Percentiles rank a stretch among this genome's conserved stretches.
These are phyloP conservation scores for Eutrigla gurnardus DNA, from an alignment of 2,797 vertebrate species.

Conservation along the genomic window DNA sequence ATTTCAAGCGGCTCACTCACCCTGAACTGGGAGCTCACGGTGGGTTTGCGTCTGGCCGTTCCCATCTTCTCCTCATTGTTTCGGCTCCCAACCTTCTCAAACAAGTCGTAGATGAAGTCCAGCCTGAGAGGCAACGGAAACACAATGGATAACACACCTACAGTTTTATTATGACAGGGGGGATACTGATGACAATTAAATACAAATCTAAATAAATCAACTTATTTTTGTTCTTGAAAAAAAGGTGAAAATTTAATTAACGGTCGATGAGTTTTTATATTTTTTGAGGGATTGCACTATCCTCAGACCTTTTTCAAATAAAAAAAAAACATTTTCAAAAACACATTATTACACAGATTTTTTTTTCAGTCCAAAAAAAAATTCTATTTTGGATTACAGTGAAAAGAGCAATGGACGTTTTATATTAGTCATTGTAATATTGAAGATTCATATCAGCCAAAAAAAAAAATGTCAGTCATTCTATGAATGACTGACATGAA, in stretches of 20 bases:
- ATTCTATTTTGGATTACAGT: neutral
- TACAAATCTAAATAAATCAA: neutral
- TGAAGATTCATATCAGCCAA: constrained; percentile 1
- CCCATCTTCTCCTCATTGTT: constrained; percentile 94
- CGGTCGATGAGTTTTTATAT: too few relatives aligned
- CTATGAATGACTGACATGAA: neutral
- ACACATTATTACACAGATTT: too few relatives aligned
- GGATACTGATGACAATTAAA: neutral
- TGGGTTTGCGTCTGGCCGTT: constrained; percentile 92
- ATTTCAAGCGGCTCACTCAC: constrained; percentile 76
- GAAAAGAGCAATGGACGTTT: neutral
- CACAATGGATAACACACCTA: neutral
- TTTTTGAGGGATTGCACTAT: neutral
- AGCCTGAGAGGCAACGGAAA: constrained; percentile 75
- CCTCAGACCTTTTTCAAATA: too few relatives aligned
- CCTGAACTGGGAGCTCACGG: constrained; percentile 96
- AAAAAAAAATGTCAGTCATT: too few relatives aligned
- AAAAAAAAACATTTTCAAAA: too few relatives aligned
- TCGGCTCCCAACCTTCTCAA: constrained; percentile 92
- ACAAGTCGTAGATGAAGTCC: constrained; percentile 96
- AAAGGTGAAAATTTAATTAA: neutral
- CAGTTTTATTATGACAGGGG: neutral
- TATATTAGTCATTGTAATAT: neutral
- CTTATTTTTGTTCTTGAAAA: too few relatives aligned
- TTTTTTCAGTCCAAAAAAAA: neutral